Evolutionary conservation across 2,113 vertebrate species (phyloP).

Genomic region (Pollachius pollachius): DNA sequence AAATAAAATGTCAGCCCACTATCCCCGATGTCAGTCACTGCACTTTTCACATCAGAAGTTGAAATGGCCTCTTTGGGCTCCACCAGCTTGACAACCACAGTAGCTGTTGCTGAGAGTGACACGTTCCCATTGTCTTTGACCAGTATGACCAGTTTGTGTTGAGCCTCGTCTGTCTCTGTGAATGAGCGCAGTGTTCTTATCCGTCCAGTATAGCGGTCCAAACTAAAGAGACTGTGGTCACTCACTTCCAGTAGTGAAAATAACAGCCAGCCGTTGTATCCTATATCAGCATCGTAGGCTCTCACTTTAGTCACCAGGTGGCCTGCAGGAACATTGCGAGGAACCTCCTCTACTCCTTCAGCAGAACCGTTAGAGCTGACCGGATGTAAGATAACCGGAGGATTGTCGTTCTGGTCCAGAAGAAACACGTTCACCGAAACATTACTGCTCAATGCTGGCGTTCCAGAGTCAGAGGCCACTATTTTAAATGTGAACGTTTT

Average conservation of each 20-base stretch:
- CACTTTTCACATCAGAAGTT: constrained; percentile 11
- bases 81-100: constrained; percentile 30
- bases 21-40: constrained; percentile 22
- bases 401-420: not conserved
- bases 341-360: not conserved
- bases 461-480: constrained; percentile 49
- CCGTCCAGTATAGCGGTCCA: constrained; percentile 2
- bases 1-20: constrained; percentile 43
- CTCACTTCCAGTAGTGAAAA: constrained; percentile 36
- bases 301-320: constrained; percentile 1
- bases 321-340: not conserved
- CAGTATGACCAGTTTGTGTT: constrained; percentile 16
- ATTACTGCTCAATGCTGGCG: constrained; percentile 37
- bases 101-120: constrained; percentile 40
- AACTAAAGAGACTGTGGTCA: constrained; percentile 27
- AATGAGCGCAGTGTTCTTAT: constrained; percentile 1
- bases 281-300: not conserved
- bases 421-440: constrained; percentile 50
- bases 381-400: constrained; percentile 38
- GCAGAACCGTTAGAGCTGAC: constrained; percentile 2
- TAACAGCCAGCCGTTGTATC: constrained; percentile 30
- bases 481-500: constrained; percentile 37
- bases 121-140: constrained; percentile 55
- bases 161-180: not conserved
- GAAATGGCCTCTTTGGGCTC: not conserved